Evolutionary conservation across 1,140 invertebrate species (phyloP).

Genomic region (Aphelenchoides fujianensis): DNA sequence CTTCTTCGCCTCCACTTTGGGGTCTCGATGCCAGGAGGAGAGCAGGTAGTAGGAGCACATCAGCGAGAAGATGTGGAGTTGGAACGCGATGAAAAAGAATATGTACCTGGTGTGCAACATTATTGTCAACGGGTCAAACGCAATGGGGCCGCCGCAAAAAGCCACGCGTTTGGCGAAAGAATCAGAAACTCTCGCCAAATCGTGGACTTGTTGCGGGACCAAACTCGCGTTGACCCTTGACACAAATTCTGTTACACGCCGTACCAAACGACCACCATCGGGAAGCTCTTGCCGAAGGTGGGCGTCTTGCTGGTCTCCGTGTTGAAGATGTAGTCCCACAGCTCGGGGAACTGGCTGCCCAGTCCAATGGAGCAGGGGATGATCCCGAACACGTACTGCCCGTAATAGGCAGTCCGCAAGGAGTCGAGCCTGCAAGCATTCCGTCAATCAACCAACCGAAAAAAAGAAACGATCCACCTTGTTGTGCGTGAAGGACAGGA

Average conservation of each 20-base stretch:
- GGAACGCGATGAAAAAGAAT: conserved; percentile 80
- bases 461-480: conserved; percentile 26
- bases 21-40: conserved; percentile 72
- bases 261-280: conserved; percentile 89
- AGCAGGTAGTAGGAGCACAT: conserved; percentile 83
- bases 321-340: conserved; percentile 41
- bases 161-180: no score
- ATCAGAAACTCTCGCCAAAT: no score
- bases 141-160: no score
- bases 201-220: no score
- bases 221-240: no score
- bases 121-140: no score
- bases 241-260: no score
- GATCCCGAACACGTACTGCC: conserved; percentile 75
- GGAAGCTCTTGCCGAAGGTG: conserved; percentile 69
- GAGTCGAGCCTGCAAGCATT: conserved; percentile 65
- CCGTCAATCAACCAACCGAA: background rate
- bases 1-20: no score
- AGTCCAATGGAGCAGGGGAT: conserved; percentile 70
- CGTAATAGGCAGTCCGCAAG: conserved; percentile 79
- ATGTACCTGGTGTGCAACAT: no score
- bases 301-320: conserved; percentile 47
- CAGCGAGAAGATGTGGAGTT: conserved; percentile 84
- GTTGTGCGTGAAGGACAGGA: conserved; percentile 41
- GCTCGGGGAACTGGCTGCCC: conserved; percentile 49